These are phyloP conservation scores for Acrobasis suavella DNA, from an alignment of 2,888 invertebrate genomes.

Conservation along the genomic window DNA sequence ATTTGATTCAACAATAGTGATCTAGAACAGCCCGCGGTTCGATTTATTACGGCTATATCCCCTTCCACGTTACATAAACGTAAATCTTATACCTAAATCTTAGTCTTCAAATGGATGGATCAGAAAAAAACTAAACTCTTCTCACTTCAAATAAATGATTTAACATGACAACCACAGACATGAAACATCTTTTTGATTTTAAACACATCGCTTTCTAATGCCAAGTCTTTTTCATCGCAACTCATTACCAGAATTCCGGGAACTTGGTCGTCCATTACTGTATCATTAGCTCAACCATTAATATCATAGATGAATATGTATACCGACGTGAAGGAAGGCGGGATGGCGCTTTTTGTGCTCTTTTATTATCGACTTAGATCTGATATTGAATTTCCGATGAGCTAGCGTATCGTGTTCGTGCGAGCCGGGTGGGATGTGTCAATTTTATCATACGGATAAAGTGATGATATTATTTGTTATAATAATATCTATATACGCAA, in stretches of 20 bases:
- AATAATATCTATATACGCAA: too few relatives aligned
- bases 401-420: not conserved
- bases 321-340: not conserved
- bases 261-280: not conserved
- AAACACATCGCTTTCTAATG: not conserved
- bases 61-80: too few relatives aligned
- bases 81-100: too few relatives aligned
- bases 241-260: constrained; percentile 5
- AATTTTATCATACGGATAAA: not conserved
- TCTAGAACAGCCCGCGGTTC: too few relatives aligned
- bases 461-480: not conserved
- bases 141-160: too few relatives aligned
- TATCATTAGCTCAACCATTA: constrained; percentile 8
- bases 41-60: too few relatives aligned
- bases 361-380: constrained; percentile 3
- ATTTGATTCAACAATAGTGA: too few relatives aligned
- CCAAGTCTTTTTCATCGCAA: constrained; percentile 2
- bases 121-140: too few relatives aligned
- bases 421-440: not conserved
- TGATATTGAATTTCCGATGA: constrained; percentile 6
- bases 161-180: too few relatives aligned
- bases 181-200: too few relatives aligned
- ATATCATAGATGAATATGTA: constrained; percentile 15
- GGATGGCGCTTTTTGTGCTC: constrained; percentile 10
- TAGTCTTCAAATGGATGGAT: too few relatives aligned